Conservation (phyloP, 2,888 invertebrate genomes). For the Eledone cirrhosa region DNA sequence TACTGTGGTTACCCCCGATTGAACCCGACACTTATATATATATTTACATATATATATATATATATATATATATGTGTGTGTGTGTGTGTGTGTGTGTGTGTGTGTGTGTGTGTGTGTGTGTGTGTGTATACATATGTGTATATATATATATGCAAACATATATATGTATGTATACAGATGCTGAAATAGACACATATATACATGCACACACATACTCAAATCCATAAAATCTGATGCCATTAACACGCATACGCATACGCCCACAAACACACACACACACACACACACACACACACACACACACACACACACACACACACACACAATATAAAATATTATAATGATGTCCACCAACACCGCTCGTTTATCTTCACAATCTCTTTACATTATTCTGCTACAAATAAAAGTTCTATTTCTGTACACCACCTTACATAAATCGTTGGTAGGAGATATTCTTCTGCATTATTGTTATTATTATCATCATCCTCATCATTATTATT, state of each 20-base stretch:
- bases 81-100: too few relatives aligned
- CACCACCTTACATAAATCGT: too few relatives aligned
- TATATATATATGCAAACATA: not conserved
- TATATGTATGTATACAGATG: not conserved
- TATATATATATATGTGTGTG: too few relatives aligned
- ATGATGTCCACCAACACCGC: not conserved
- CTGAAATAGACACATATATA: not conserved
- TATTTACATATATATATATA: too few relatives aligned
- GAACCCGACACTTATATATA: too few relatives aligned
- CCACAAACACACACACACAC: not conserved
- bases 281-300: constrained; percentile 18
- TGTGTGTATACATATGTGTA: not conserved
- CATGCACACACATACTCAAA: not conserved
- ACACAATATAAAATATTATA: too few relatives aligned
- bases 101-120: too few relatives aligned
- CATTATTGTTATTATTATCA: not conserved
- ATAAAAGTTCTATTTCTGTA: too few relatives aligned
- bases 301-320: not conserved
- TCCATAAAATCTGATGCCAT: not conserved
- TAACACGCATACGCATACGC: not conserved
- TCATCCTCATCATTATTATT: not conserved
- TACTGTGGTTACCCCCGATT: too few relatives aligned
- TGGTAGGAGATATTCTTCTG: too few relatives aligned
- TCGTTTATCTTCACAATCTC: too few relatives aligned
- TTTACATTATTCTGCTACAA: too few relatives aligned